Conservation (phyloP, 2,113 vertebrate species). For the Peucedramus taeniatus region DNA sequence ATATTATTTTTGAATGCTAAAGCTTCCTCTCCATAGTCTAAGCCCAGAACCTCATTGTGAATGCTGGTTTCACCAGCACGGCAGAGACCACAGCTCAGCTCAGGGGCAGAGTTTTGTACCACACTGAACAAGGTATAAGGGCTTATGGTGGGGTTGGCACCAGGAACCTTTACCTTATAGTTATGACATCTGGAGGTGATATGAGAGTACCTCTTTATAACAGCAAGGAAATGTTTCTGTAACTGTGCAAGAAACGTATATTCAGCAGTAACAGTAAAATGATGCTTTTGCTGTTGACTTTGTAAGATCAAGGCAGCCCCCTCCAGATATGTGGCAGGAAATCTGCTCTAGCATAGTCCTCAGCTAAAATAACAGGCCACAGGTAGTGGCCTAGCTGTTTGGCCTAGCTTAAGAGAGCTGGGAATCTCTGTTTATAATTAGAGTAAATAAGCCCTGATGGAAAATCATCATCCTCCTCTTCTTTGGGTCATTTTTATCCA, state of each 20-base stretch:
- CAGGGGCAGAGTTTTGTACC: neutral
- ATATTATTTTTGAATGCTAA: neutral
- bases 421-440: neutral
- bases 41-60: neutral
- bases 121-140: neutral
- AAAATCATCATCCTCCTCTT: neutral
- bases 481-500: neutral
- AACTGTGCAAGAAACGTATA: neutral
- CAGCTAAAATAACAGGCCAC: neutral
- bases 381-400: neutral
- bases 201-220: neutral
- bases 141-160: neutral
- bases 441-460: neutral
- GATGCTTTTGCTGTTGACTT: neutral
- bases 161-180: neutral
- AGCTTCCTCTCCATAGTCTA: neutral
- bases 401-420: neutral
- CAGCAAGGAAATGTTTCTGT: neutral
- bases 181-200: neutral
- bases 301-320: neutral
- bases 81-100: neutral
- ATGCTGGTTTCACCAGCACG: neutral
- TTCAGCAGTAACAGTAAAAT: neutral
- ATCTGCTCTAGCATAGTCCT: neutral
- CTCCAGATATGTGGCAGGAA: neutral